Evolutionary conservation across 1,140 invertebrate genomes (phyloP).

Genomic region (Lucilia cuprina): DNA sequence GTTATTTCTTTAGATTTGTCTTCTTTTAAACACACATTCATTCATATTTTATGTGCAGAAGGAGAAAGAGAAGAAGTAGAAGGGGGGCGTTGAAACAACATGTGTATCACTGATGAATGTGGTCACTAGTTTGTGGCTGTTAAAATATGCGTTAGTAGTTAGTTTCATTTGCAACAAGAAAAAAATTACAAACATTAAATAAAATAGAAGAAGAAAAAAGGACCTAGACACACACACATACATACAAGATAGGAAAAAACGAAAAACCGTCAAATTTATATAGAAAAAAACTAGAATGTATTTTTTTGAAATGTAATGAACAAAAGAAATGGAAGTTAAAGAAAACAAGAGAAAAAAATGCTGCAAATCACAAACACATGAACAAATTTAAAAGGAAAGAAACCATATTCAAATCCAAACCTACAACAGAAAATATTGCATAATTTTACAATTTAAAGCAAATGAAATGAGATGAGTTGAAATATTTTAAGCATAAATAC

Average conservation of each 20-base stretch:
- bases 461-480: constrained; percentile 1
- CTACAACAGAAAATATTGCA: not conserved
- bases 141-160: constrained; percentile 11
- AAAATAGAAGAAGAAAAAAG: not conserved
- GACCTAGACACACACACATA: too few species aligned
- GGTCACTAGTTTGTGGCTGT: constrained; percentile 7
- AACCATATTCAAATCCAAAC: not conserved
- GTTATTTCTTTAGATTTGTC: not conserved
- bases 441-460: constrained; percentile 25
- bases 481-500: not conserved
- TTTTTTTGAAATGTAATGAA: not conserved
- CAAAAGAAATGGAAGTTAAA: not conserved
- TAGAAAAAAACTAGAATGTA: not conserved
- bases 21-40: not conserved
- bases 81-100: too few species aligned
- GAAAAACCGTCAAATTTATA: not conserved
- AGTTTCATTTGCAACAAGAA: not conserved
- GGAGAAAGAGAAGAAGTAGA: not conserved
- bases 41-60: not conserved
- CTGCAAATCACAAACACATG: not conserved
- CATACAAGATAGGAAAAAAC: not conserved
- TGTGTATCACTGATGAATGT: constrained; percentile 12
- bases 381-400: not conserved
- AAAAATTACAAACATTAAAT: not conserved
- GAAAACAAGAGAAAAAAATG: not conserved